Conservation (phyloP, 92 coral and sea anemone genomes). For the Porites rus region DNA sequence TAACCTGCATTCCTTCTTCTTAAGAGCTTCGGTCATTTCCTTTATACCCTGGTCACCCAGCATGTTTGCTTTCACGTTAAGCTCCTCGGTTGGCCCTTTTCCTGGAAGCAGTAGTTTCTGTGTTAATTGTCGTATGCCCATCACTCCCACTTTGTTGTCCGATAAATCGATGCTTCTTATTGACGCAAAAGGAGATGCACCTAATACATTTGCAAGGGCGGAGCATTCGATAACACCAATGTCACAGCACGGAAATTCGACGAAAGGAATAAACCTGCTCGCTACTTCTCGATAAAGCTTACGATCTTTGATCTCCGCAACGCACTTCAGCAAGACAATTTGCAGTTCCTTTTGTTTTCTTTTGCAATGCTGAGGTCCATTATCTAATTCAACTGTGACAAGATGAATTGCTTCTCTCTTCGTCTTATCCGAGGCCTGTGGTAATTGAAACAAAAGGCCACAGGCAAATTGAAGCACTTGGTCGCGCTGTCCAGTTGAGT, state of each 20-base stretch:
- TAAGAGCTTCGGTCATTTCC: conserved; percentile 33
- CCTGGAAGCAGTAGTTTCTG: conserved; percentile 18
- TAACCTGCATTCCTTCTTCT: conserved; percentile 10
- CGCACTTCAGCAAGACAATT: conserved; percentile 26
- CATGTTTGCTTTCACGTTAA: conserved; percentile 17
- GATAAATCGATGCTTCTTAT: conserved; percentile 21
- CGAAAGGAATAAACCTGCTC: conserved; percentile 29
- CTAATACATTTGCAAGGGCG: conserved; percentile 25
- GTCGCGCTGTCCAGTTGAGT: conserved; percentile 8
- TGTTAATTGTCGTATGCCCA: conserved; percentile 25
- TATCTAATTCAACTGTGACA: not conserved
- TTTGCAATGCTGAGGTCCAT: not conserved
- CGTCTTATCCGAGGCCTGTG: conserved; percentile 2
- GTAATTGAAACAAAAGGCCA: conserved; percentile 19
- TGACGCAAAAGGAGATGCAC: conserved; percentile 32
- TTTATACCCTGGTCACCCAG: conserved; percentile 27
- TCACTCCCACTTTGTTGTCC: conserved; percentile 27
- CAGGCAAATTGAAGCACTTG: conserved; percentile 29
- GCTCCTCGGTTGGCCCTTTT: conserved; percentile 31
- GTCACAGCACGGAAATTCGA: conserved; percentile 25
- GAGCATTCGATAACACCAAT: conserved; percentile 25
- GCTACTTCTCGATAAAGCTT: conserved; percentile 29
- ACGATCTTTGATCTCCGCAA: conserved; percentile 21
- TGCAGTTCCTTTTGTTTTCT: conserved; percentile 24
- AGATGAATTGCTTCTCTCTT: conserved; percentile 9